These are phyloP conservation scores for Sinelater perroti DNA, from an alignment of 2,888 invertebrate species.

Conservation along the genomic window DNA sequence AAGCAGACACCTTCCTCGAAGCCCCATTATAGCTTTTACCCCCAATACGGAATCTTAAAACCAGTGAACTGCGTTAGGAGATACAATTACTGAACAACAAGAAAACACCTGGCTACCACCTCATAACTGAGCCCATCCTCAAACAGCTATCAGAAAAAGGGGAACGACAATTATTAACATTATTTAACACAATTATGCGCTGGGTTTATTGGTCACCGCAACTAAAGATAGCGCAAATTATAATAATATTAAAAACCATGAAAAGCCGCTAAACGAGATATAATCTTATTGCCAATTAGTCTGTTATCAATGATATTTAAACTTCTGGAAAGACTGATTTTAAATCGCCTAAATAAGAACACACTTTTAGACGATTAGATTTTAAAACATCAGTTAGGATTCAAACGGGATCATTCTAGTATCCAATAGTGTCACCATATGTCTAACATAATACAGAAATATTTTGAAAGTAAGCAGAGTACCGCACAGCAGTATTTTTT, in stretches of 20 bases:
- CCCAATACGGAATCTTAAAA: not conserved
- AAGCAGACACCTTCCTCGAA: constrained; percentile 9
- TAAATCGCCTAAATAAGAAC: not conserved
- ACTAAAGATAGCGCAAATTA: constrained; percentile 11
- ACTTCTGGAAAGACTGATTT: constrained; percentile 10
- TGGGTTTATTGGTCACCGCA: not conserved
- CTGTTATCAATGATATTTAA: too few relatives aligned
- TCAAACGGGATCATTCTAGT: constrained; percentile 1
- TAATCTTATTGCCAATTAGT: not conserved
- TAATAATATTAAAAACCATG: constrained; percentile 6
- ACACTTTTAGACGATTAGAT: too few relatives aligned
- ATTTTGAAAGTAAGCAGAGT: not conserved
- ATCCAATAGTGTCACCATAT: constrained; percentile 11
- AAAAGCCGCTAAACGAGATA: not conserved
- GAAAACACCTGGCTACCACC: not conserved
- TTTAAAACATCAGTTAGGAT: constrained; percentile 6
- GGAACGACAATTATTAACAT: not conserved
- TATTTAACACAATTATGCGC: not conserved
- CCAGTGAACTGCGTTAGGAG: not conserved
- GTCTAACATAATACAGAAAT: not conserved
- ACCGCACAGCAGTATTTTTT: constrained; percentile 5
- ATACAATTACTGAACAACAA: not conserved
- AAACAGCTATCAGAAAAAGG: constrained; percentile 1
- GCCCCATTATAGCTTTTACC: constrained; percentile 3
- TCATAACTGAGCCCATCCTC: not conserved